These are phyloP conservation scores for Psittacula echo DNA, from an alignment of 2,797 vertebrate species.

Conservation along the genomic window DNA sequence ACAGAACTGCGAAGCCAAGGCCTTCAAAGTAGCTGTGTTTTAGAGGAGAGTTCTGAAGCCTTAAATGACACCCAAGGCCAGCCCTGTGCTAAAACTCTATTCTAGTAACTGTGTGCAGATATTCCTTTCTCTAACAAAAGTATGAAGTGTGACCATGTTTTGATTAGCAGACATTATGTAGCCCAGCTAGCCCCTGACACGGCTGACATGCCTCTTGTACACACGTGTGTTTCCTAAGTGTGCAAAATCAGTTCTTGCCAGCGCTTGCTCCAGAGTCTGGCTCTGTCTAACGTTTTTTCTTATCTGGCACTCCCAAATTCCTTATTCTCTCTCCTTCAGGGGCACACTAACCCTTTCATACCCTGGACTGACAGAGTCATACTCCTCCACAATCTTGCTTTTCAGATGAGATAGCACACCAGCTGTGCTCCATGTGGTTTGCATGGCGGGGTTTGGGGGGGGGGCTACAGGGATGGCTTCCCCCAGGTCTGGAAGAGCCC, in stretches of 20 bases:
- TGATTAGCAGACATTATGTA: background rate
- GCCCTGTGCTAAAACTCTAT: background rate
- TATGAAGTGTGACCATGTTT: background rate
- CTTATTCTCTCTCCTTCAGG: background rate
- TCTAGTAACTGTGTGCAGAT: background rate
- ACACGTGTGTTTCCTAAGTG: background rate
- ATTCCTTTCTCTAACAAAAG: background rate
- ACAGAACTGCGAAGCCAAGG: no score
- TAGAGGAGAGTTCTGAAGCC: background rate
- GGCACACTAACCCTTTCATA: background rate
- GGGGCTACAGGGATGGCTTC: background rate
- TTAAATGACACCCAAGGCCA: background rate
- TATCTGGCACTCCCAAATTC: constrained; percentile 35
- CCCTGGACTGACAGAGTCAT: background rate
- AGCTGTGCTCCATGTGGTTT: background rate
- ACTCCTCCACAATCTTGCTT: background rate
- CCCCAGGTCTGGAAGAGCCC: background rate
- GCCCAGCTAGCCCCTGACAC: background rate
- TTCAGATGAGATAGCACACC: background rate
- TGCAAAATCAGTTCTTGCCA: constrained; percentile 6
- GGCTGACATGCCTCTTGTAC: background rate
- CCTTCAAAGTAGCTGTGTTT: background rate
- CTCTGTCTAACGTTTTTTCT: constrained; percentile 5
- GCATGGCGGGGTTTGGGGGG: no score
- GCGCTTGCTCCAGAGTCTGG: constrained; percentile 7